Base-by-base conservation (phyloP, 2,888 invertebrate species). In the Margaritifera margaritifera region DNA sequence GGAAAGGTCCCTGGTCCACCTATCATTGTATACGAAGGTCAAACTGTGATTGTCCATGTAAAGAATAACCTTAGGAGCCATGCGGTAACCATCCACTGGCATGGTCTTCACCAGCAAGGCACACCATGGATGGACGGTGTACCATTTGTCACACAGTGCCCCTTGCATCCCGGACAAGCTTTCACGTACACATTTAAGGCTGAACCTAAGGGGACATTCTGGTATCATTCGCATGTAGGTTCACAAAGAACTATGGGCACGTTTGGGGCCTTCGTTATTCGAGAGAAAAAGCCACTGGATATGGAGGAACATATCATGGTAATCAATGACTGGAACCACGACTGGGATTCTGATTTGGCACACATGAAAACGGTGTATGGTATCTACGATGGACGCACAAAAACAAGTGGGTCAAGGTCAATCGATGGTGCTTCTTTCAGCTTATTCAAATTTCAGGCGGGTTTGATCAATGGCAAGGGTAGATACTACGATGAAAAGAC, bases 61-160 rank as follows among this genome's bases (percentile, higher is more conserved):
- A 78, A 66, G 22, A 87, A 87, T 72, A 61, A 76, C 6, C 62
- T 88, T 22, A 64, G 65, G 6, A 77, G 78, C 4, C 77, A 81
- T 4, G 73, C 75, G 1, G 66, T 82, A 6, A 79, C 84, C 18
- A 73, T 88, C 8, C 88, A 88, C 73, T 87, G 86, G 87, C 87
- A 88, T 68, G 88, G 88, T 0, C 73, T 87, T 20, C 81, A 79
- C 57, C 84, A 86, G 71, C 52, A 25, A 11, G 79, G 71, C 3
- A 84, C 83, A 6, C 83, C 84, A 1, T 85, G 69, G 80, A 86
- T 79, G 84, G 84, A 87, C 63, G 86, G 87, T 0, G 83, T 83
- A 6, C 77, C 83, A 4, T 83, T 74, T 27, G 73, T 86, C 15
- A 79, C 83, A 20, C 87, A 88, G 72, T 88, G 88, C 53, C 87